Conservation (phyloP, 2,113 vertebrate genomes). For the Pristiophorus japonicus region DNA sequence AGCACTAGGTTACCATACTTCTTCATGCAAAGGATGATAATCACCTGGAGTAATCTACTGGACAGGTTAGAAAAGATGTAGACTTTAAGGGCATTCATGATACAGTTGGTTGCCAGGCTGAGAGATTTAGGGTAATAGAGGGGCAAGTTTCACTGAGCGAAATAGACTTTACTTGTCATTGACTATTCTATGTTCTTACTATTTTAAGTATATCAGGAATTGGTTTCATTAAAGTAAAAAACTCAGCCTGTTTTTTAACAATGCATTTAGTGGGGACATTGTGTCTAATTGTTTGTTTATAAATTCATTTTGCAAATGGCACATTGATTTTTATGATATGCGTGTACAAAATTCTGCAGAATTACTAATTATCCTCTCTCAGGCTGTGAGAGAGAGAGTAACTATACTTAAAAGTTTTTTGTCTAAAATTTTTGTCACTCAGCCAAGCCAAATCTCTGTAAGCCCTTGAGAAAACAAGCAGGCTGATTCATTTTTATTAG, state of each 20-base stretch:
- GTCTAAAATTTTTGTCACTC: slow-evolving; percentile 12
- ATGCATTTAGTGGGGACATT: background rate
- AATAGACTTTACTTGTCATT: background rate
- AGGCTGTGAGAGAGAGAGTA: slow-evolving; percentile 21
- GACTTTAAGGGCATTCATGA: background rate
- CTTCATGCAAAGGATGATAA: background rate
- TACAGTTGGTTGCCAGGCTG: background rate
- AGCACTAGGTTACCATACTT: background rate
- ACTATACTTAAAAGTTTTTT: slow-evolving; percentile 2
- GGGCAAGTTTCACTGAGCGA: background rate
- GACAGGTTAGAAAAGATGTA: background rate
- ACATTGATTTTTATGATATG: slow-evolving; percentile 15
- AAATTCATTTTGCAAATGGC: background rate
- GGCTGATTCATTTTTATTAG: slow-evolving; percentile 3
- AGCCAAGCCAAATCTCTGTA: slow-evolving; percentile 29
- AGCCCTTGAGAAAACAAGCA: slow-evolving; percentile 27
- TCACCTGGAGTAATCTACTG: background rate
- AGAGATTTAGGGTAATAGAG: background rate
- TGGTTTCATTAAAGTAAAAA: background rate
- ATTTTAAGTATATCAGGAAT: background rate
- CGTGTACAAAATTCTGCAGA: background rate
- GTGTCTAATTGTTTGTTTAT: background rate
- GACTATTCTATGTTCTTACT: background rate
- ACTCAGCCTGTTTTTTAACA: background rate
- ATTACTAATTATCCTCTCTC: background rate